These are phyloP conservation scores for Microcebus lehilahytsara DNA, from an alignment of 2,113 vertebrate species.

Conservation along the genomic window DNA sequence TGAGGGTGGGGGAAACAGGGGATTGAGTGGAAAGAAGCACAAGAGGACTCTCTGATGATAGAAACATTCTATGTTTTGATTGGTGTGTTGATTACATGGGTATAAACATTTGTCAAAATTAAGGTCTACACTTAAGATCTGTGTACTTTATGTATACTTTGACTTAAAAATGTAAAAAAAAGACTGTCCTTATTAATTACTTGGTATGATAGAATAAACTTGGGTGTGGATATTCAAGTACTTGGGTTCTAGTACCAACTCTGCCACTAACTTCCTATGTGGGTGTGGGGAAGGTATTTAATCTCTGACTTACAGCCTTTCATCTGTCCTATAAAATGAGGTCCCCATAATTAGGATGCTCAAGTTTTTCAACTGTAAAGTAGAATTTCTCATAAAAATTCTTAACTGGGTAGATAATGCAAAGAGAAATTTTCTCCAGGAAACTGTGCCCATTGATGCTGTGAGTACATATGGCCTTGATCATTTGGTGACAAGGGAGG, in stretches of 20 bases:
- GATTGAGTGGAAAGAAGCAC: not conserved
- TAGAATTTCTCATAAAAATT: not conserved
- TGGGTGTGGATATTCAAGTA: not conserved
- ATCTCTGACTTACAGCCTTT: not conserved
- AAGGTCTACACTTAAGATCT: not conserved
- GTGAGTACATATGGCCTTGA: not conserved
- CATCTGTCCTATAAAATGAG: not conserved
- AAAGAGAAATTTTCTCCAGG: constrained; percentile 17
- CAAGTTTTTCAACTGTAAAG: not conserved
- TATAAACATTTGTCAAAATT: not conserved
- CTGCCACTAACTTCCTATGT: not conserved
- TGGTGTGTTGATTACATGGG: not conserved
- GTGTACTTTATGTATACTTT: constrained; percentile 1
- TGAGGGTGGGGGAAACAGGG: too few species aligned
- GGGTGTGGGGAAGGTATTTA: not conserved
- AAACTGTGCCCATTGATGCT: not conserved
- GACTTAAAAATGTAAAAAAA: not conserved
- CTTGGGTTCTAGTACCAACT: not conserved
- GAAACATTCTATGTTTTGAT: not conserved
- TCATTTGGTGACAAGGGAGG: not conserved
- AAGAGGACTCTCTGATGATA: not conserved
- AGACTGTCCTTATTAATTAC: not conserved
- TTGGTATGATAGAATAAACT: not conserved
- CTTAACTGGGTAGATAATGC: not conserved
- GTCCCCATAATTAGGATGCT: not conserved